Evolutionary conservation across 2,888 invertebrate genomes (phyloP).

Genomic region (Meta bourneti): DNA sequence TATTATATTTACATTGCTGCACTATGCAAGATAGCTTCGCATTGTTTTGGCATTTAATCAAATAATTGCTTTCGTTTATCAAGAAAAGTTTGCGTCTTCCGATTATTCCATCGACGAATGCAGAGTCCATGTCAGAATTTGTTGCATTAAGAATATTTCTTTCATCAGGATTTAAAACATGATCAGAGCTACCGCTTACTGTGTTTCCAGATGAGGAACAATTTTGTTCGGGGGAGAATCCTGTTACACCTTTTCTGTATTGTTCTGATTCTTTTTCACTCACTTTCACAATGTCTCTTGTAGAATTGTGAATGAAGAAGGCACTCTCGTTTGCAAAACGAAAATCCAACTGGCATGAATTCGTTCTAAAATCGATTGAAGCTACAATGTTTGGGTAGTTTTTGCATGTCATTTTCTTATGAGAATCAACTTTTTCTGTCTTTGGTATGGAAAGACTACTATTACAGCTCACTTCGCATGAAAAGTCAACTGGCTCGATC

Average conservation of each 20-base stretch:
- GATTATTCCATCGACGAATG: background rate
- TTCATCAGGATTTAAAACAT: too few relatives aligned
- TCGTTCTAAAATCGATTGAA: background rate
- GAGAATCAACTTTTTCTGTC: background rate
- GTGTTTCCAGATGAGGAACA: too few relatives aligned
- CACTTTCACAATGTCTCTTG: background rate
- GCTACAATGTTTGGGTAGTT: background rate
- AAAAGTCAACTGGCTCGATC: background rate
- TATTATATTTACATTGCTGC: background rate
- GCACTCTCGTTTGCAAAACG: background rate
- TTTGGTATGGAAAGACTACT: background rate
- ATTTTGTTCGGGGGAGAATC: too few relatives aligned
- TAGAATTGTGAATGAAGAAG: background rate
- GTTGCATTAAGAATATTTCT: too few relatives aligned
- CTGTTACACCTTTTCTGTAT: too few relatives aligned
- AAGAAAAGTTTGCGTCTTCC: background rate
- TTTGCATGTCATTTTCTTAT: background rate
- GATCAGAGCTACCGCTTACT: too few relatives aligned
- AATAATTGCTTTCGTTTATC: background rate
- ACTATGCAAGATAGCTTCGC: background rate
- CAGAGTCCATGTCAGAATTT: background rate
- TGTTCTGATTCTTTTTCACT: background rate
- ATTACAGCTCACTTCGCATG: background rate
- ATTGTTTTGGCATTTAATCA: background rate
- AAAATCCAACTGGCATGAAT: background rate